Base-by-base conservation (phyloP, 2,113 vertebrate genomes). In the Nasalis larvatus region DNA sequence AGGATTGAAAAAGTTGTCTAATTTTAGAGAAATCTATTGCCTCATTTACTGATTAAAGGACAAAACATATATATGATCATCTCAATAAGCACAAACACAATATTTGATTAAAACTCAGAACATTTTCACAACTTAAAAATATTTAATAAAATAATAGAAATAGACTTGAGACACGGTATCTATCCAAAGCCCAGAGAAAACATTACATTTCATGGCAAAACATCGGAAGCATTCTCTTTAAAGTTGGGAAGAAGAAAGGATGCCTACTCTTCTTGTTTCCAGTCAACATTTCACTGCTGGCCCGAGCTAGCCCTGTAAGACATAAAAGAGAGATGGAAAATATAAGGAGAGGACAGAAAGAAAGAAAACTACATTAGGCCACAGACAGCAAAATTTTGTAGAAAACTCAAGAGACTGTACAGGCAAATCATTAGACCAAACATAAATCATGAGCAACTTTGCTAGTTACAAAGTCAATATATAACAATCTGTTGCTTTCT, bases 101-200 rank as follows among this genome's bases (percentile, higher is more conserved):
- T 32, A 89, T 82, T 81, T 82, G 80, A 71, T 92, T 89, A 89
- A 89, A n/a, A 60, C 76, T 74, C 56, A 93, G 42, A 60, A 60
- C 21, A 54, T 86, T n/a, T 37, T 68, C 30, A 81, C 13, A 82
- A 45, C 83, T 82, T 86, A 54, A 63, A 89, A 78, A 82, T 82
- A 82, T 66, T 90, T 77, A 63, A 86, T 63, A 71, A 80, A 56
- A 63, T 37, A 89, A 54, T 10, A 47, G 23, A 40, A 56, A 49
- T 69, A 23, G 63, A 80, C 10, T 69, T n/a, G 27, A 20, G 30
- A 60, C 14, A 32, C 8, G 6, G 54, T 32, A 42, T 58, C 76
- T 63, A 63, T 35, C 20, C 40, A 80, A 91, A 69, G 20, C 85
- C 45, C 45, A 91, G 63, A 92, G 8, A 23, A 66, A 63, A 86